Base-by-base conservation (phyloP, 2,797 vertebrate genomes). In the Sitta carolinensis region DNA sequence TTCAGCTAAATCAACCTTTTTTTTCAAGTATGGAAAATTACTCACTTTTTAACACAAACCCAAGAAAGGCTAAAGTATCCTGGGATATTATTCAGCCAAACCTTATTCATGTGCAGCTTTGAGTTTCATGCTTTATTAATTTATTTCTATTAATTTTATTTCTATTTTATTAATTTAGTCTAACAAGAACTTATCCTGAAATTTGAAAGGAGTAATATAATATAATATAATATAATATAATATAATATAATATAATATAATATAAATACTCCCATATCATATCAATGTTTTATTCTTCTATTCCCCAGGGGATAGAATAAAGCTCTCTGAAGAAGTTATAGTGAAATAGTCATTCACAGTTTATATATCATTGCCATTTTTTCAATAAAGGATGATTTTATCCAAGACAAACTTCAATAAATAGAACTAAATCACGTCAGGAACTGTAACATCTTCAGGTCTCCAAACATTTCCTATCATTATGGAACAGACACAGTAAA, bases 181-280 rank as follows among this genome's bases (percentile, higher is more conserved):
- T n/a, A n/a, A n/a, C n/a, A n/a, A 82, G 43, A 93, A 89, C 20
- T 63, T 69, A 48, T 5, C 13, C 59, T 45, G 45, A 79, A 75
- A 91, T 76, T 58, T 79, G 22, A 29, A 89, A 84, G 63, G 30
- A 87, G 13, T 27, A 62, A 52, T 55, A 62, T 77, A 3, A 0
- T 57, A 36, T 16, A 0, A 48, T 85, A 51, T 88, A 2, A 1
- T 59, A 52, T 22, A 0, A 43, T 32, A 61, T 40, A 2, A 26
- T 42, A 40, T 61, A 7, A 63, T 63, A 69, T 83, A 2, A 0
- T 61, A 45, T 19, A n/a, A n/a, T n/a, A n/a, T n/a, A n/a, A n/a
- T n/a, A n/a, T n/a, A n/a, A n/a, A n/a, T n/a, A n/a, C n/a, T n/a
- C n/a, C n/a, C 0, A 52, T 79, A 58, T 91, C 3, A 1, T 62